Percentiles rank a stretch among this genome's conserved stretches.
phyloP scores from a whole-genome alignment of 1,140 invertebrate genomes.

The Luehdorfia chinensis region DNA sequence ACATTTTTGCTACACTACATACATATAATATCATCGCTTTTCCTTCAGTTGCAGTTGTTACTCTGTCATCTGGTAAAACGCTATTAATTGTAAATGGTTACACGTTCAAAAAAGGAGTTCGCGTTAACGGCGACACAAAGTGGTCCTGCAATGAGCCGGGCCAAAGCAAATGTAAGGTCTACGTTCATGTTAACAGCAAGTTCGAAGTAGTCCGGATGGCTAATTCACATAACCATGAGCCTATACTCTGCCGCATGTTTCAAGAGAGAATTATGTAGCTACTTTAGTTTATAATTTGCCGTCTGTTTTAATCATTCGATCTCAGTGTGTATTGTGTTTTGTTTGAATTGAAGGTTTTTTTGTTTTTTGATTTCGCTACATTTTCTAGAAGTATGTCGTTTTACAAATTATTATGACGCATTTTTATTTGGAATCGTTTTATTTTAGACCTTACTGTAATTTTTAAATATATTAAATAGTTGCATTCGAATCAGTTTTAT shows the following conservation, averaged over 20 bases:
- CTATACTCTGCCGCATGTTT: constrained; percentile 46
- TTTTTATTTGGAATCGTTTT: too few species aligned
- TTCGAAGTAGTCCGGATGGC: constrained; percentile 43
- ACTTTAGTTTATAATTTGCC: constrained; percentile 2
- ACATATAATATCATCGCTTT: too few species aligned
- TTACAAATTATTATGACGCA: constrained; percentile 1
- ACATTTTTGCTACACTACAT: too few species aligned
- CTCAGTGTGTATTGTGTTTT: too few species aligned
- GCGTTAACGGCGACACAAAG: constrained; percentile 39
- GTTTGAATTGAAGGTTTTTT: too few species aligned
- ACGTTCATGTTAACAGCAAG: constrained; percentile 50
- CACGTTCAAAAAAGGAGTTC: constrained; percentile 47
- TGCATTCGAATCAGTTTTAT: too few species aligned
- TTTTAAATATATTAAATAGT: too few species aligned
- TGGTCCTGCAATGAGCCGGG: constrained; percentile 55
- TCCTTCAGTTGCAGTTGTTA: constrained; percentile 54
- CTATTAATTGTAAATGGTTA: constrained; percentile 58
- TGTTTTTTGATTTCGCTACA: too few species aligned
- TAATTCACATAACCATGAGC: constrained; percentile 53
- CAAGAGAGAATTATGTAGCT: constrained; percentile 46
- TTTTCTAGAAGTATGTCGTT: too few species aligned
- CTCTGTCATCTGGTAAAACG: constrained; percentile 46
- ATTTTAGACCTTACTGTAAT: too few species aligned
- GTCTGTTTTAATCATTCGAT: neutral
- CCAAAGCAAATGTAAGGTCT: constrained; percentile 47